Base-by-base conservation (phyloP, 2,113 vertebrate species). In the Chlorodrepanis virens region DNA sequence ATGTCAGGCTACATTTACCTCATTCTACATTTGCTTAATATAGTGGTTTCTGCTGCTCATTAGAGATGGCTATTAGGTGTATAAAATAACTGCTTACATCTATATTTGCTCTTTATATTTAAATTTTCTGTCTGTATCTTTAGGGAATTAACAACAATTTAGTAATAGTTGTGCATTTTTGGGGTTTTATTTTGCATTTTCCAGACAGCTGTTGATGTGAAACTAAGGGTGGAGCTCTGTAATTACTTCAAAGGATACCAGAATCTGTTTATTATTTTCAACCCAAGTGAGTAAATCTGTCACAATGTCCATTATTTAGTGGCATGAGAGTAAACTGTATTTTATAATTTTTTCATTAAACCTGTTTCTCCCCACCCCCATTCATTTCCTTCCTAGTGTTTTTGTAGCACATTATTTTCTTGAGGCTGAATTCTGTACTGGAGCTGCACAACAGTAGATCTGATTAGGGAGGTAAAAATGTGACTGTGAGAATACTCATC, bases 241-340 rank as follows among this genome's bases (percentile, higher is more conserved):
- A 80, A 63, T 75, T 89, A 42, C 86, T 45, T 96, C 57, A 72
- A 87, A 93, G 68, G 19, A 61, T 64, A 67, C 21, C 37, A 50
- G 56, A 92, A 52, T 67, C 21, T 89, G 24, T 90, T 93, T 61
- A 72, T 87, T 83, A 50, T 87, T 92, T 92, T 79, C 4, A 20
- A 22, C 19, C 21, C 40, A 19, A 92, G 28, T 72, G 56, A 92
- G 40, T 89, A 79, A 94, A 65, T 72, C 18, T 76, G 54, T 90
- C 52, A 39, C 35, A 90, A 20, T 42, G 29, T 53, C 35, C 35
- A 13, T 84, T 88, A 87, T 76, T 70, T 42, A 76, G 20, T 78
- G 52, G 20, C 61, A 61, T 37, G 45, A 83, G 67, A 75, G 11
- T 83, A 61, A 94, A 52, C 25, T 67, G 12, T 54, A 29, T 31